These are phyloP conservation scores for Mycogona germanica DNA, from an alignment of 2,888 invertebrate species.

Conservation along the genomic window DNA sequence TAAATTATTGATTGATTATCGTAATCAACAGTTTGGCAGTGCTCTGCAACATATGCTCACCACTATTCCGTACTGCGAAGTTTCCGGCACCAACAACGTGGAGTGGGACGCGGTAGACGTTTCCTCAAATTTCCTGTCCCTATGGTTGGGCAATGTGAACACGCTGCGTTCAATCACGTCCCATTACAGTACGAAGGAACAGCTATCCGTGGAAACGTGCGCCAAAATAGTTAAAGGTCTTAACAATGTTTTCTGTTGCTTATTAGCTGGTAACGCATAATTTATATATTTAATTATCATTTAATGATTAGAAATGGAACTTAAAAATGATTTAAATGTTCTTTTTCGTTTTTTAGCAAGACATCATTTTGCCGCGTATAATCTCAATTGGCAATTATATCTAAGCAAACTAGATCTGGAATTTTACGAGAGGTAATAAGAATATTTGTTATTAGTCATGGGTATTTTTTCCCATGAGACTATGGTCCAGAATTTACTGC, in stretches of 20 bases:
- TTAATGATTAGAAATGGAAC: no score
- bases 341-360: constrained; percentile 36
- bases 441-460: background rate
- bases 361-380: constrained; percentile 62
- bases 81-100: constrained; percentile 70
- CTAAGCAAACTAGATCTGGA: constrained; percentile 69
- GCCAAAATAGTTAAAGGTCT: constrained; percentile 45
- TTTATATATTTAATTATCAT: background rate
- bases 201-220: constrained; percentile 51
- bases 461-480: background rate
- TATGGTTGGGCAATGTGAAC: constrained; percentile 59
- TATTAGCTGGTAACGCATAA: background rate
- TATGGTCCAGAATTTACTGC: background rate
- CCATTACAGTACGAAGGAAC: constrained; percentile 60
- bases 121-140: constrained; percentile 66
- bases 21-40: constrained; percentile 66
- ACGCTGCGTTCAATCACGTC: constrained; percentile 49
- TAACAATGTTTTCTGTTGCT: background rate
- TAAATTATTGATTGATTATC: constrained; percentile 25
- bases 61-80: constrained; percentile 59
- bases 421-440: constrained; percentile 53
- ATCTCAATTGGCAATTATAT: constrained; percentile 70
- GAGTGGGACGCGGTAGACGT: constrained; percentile 91
- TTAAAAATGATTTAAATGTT: background rate
- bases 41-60: constrained; percentile 75